Conservation (phyloP, 2,113 vertebrate genomes). For the Phodopus roborovskii region DNA sequence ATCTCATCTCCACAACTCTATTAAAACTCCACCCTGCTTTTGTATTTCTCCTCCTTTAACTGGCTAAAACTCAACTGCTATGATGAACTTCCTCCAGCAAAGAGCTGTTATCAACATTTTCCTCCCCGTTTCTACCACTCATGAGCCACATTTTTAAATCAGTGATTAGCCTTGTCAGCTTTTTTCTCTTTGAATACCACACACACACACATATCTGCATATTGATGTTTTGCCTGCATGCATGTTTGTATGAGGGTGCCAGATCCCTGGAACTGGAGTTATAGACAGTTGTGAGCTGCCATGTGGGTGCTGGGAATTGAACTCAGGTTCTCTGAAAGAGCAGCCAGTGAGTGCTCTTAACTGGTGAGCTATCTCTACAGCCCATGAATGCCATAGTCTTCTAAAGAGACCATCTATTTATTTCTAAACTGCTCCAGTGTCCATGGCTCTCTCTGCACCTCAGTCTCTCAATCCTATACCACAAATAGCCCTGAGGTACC, state of each 20-base stretch:
- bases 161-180: background rate
- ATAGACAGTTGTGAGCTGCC: background rate
- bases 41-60: constrained; percentile 45
- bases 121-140: constrained; percentile 10
- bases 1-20: constrained; percentile 27
- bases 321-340: background rate
- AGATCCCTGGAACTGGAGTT: background rate
- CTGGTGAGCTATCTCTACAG: background rate
- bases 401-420: background rate
- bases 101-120: background rate
- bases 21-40: constrained; percentile 72
- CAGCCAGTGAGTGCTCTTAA: background rate
- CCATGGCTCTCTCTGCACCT: background rate
- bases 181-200: background rate
- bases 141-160: constrained; percentile 28
- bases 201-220: no score
- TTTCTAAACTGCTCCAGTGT: background rate
- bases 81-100: constrained; percentile 39
- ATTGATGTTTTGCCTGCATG: background rate
- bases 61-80: constrained; percentile 40
- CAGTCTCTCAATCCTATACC: background rate
- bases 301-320: background rate
- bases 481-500: background rate
- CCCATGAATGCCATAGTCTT: background rate
- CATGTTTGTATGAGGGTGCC: background rate